Evolutionary conservation across 2,113 vertebrate genomes (phyloP).

Genomic region (Pyxicephalus adspersus): DNA sequence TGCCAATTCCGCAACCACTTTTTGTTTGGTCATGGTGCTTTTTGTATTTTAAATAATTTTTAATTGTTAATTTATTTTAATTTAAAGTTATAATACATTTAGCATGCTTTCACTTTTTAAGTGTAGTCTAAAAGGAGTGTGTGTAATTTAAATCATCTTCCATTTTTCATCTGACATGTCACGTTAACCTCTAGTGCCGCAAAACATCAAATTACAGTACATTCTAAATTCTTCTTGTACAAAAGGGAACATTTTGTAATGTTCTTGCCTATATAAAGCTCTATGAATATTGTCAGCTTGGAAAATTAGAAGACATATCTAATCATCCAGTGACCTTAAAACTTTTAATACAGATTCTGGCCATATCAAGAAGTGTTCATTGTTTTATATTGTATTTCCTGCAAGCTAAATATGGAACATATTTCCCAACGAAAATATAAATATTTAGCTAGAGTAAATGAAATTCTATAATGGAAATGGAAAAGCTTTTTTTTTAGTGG

Average conservation of each 20-base stretch:
- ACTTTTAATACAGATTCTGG: background rate
- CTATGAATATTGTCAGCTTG: conserved; percentile 16
- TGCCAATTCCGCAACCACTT: background rate
- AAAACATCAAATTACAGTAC: conserved; percentile 1
- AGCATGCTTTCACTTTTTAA: no score
- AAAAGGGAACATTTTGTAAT: conserved; percentile 15
- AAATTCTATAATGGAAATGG: no score
- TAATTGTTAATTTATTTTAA: background rate
- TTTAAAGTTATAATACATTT: background rate
- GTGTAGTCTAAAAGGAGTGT: background rate
- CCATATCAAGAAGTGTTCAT: background rate
- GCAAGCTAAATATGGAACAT: background rate
- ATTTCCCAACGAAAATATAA: no score
- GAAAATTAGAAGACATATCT: conserved; percentile 4
- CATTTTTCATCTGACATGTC: conserved; percentile 24
- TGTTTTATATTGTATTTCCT: background rate
- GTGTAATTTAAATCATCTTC: background rate
- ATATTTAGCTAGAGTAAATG: no score
- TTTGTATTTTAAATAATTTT: background rate
- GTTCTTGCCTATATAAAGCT: conserved; percentile 1
- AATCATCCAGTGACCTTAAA: conserved; percentile 16
- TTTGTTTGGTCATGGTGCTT: background rate
- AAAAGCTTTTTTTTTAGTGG: no score
- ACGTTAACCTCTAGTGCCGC: conserved; percentile 14
- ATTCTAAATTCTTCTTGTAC: background rate